phyloP scores from a whole-genome alignment of 2,797 vertebrate genomes.

The Tragelaphus eurycerus region DNA sequence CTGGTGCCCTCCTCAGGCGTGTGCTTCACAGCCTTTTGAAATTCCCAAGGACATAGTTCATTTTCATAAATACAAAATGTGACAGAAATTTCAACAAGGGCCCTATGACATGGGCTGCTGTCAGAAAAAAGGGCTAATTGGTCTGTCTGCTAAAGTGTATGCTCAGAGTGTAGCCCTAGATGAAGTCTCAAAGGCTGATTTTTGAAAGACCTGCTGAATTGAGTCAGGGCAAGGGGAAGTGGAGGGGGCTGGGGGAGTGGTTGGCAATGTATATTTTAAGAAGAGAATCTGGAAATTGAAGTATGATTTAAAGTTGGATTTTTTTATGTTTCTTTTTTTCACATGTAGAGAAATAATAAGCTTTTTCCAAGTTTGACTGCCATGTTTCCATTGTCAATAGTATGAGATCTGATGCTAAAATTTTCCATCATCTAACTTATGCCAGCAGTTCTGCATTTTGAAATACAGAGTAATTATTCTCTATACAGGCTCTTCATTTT shows the following conservation, averaged over 20 bases:
- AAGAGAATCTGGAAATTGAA: background rate
- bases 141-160: background rate
- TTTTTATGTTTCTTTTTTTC: background rate
- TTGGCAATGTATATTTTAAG: conserved; percentile 26
- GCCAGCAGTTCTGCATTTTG: background rate
- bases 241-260: background rate
- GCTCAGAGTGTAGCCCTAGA: background rate
- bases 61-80: conserved; percentile 54
- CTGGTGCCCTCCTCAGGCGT: background rate
- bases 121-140: conserved; percentile 48
- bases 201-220: conserved; percentile 40
- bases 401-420: background rate
- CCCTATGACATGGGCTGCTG: background rate
- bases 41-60: conserved; percentile 29
- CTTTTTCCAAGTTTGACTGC: background rate
- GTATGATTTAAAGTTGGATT: background rate
- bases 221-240: fast-evolving
- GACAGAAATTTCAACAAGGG: conserved; percentile 52
- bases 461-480: conserved; percentile 23
- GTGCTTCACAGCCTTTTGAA: conserved; percentile 16
- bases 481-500: background rate
- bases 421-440: background rate
- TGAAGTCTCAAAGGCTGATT: conserved; percentile 14
- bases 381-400: background rate
- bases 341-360: background rate